Evolutionary conservation across 2,797 vertebrate species (phyloP), one percentile per base, ranked within the genome.

Genomic region (Nannoperca obscura): DNA sequence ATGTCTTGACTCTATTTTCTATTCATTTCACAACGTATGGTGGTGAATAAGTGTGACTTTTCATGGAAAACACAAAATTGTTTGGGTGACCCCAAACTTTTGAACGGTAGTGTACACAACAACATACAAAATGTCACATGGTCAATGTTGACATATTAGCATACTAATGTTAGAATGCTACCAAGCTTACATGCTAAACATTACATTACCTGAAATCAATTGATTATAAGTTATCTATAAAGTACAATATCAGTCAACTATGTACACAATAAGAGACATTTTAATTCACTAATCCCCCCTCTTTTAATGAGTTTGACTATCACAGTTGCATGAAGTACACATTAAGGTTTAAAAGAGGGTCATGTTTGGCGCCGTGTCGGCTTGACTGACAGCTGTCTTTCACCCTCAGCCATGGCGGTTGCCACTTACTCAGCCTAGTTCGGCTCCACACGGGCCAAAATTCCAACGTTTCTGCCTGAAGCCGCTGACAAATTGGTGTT

Each of bases 321-420:
- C 44, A 17, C n/a, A 55, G 11, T 11, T 3, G 0, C 47, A 36
- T 53, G 55, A 44, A 19, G 32, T 30, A 42, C 32, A 52, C 5
- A 58, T 59, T 15, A 4, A 38, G 15, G 30, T n/a, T 60, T 13
- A 46, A 24, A 54, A 54, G 38, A 36, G 14, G 24, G 8, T 53
- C 62, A 8, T 42, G 32, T 61, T 55, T 11, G 46, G 15, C 59
- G 68, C 1, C 2, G 27, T 61, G 71, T 50, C 7, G 13, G 49
- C 22, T 60, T 60, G 66, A 66, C 6, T 70, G 78, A 71, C 66
- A 65, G 60, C 47, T 60, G 71, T 80, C 76, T 10, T 44, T 74
- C 49, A 46, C 13, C 20, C 14, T 70, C 60, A 62, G 49, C 50
- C 22, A 2, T 10, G 27, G 15, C 2, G 34, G 24, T 64, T 36